Percentiles rank a stretch among this genome's conserved stretches.
Conservation (phyloP, 2,888 invertebrate species). For the Chrysodeixis includens region DNA sequence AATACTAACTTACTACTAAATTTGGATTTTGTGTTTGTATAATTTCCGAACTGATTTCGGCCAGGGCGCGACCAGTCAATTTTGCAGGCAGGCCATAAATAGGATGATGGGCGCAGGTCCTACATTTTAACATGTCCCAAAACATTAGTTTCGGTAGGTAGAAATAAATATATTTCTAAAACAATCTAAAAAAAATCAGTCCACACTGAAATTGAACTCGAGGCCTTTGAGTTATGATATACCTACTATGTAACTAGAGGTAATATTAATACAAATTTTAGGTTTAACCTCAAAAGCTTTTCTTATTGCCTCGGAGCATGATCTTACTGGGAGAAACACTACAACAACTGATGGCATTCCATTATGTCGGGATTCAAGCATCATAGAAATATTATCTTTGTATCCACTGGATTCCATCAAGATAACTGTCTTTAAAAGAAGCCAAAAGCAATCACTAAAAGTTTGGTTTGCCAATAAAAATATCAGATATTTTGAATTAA, state of each 20-base stretch:
- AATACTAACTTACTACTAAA: too few relatives aligned
- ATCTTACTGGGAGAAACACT: conserved; percentile 28
- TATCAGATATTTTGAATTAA: conserved; percentile 91
- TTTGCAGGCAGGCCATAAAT: too few relatives aligned
- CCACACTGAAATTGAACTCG: too few relatives aligned
- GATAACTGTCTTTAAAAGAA: conserved; percentile 88
- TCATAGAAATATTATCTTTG: conserved; percentile 55
- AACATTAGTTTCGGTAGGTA: too few relatives aligned
- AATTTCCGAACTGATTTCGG: too few relatives aligned
- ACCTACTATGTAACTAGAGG: neutral
- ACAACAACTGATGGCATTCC: conserved; percentile 13
- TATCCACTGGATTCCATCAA: conserved; percentile 62
- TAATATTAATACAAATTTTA: conserved; percentile 46
- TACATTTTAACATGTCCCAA: too few relatives aligned
- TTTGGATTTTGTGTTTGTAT: too few relatives aligned
- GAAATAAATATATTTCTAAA: too few relatives aligned
- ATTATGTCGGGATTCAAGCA: conserved; percentile 28
- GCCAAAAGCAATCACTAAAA: conserved; percentile 90
- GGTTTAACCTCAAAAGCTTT: conserved; percentile 66
- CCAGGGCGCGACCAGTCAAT: too few relatives aligned
- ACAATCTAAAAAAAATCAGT: too few relatives aligned
- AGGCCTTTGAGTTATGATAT: too few relatives aligned
- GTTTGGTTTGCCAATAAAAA: conserved; percentile 84
- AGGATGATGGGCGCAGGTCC: too few relatives aligned
- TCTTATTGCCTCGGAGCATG: conserved; percentile 57